phyloP scores from a whole-genome alignment of 1,140 invertebrate genomes.

The Ectropis grisescens region DNA sequence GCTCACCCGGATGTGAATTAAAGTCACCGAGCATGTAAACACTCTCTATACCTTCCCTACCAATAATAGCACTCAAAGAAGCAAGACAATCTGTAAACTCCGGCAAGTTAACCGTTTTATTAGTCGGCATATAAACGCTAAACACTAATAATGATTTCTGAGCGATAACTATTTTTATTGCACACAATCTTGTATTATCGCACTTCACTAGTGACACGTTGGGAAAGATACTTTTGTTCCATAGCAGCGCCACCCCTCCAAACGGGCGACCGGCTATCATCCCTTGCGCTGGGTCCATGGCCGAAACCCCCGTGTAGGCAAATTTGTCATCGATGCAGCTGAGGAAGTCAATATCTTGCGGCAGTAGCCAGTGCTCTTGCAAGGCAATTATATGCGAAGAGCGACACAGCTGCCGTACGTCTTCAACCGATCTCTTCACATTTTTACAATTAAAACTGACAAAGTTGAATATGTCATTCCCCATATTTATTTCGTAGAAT shows the following conservation, averaged over 20 bases:
- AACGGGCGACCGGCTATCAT: conserved; percentile 4
- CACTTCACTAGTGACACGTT: conserved; percentile 5
- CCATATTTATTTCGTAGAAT: no score
- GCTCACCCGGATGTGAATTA: no score
- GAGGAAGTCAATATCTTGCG: conserved; percentile 8
- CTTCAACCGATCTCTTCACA: conserved; percentile 7
- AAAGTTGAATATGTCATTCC: no score
- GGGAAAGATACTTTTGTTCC: conserved; percentile 7
- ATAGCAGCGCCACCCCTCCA: conserved; percentile 7
- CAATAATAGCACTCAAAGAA: not conserved
- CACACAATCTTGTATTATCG: conserved; percentile 5
- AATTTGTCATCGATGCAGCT: conserved; percentile 5
- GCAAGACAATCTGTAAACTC: conserved; percentile 8
- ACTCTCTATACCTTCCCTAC: not conserved
- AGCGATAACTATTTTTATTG: conserved; percentile 2
- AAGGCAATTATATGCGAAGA: conserved; percentile 6
- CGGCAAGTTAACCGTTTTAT: no score
- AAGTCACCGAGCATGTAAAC: no score
- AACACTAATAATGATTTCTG: no score
- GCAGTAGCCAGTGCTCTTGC: conserved; percentile 10
- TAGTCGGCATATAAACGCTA: no score
- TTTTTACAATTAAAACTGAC: conserved; percentile 16
- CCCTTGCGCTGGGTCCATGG: conserved; percentile 1
- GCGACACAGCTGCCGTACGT: conserved; percentile 5
- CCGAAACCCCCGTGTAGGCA: conserved; percentile 5